Evolutionary conservation across 2,888 invertebrate genomes (phyloP), one percentile per base, ranked within the genome.

Genomic region (Brachynemurus nebulosus): DNA sequence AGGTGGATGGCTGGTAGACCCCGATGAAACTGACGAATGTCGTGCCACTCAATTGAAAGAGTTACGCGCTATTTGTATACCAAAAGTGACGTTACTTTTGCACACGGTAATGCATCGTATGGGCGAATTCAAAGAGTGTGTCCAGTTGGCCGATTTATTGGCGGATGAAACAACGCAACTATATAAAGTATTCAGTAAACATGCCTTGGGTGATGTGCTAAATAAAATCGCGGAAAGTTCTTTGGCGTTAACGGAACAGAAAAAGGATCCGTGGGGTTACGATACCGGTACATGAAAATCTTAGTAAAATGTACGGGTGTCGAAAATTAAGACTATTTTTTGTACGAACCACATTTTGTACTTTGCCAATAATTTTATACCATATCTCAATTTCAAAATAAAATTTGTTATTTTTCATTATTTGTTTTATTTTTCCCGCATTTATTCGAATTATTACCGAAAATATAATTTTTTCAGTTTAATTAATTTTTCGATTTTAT

Each of bases 1-100:
- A 53, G 84, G 80, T 19, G 91, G 93, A 4, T 95, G 93, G 93
- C 71, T 95, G 47, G 74, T 78, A 36, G 91, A 91, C 59, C 64
- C 69, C 14, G 67, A 69, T 42, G 70, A 69, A 47, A 6, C 12
- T 11, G 64, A 68, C 27, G 69, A 67, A 7, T 75, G 78, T 52
- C 60, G 66, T 1, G 46, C 51, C 40, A 39, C 61, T 44, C 86
- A 90, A 61, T 63, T 89, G 61, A 71, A 76, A 42, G 75, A 81
- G 52, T 67, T 95, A 36, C 74, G 91, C 40, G 76, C 80, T 49
- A 70, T 84, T 16, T 90, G 86, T 56, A 78, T 95, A 54, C 93
- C 93, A 1, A 84, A 91, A 69, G 44, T 44, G 38, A 19, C 11
- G 5, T 67, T 86, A 46, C 68, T 93, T 25, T 68, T 93, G 21